Evolutionary conservation across 2,797 vertebrate species (phyloP).

Genomic region (Lacerta bilineata): DNA sequence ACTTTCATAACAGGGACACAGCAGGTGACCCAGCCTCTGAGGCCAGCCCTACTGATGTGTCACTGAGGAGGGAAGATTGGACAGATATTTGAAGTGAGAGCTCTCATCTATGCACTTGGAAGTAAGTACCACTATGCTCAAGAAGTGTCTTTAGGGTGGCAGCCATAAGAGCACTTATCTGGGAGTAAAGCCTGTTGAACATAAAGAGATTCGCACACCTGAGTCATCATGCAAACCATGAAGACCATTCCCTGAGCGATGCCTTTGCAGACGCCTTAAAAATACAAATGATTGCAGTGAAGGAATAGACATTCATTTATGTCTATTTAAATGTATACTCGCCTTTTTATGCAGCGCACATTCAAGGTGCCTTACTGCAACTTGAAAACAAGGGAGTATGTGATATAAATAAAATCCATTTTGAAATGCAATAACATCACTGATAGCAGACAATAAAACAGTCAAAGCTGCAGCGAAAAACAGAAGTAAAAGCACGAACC

Average conservation of each 20-base stretch:
- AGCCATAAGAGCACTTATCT: not conserved
- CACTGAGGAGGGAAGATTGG: not conserved
- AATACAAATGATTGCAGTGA: not conserved
- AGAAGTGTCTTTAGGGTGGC: not conserved
- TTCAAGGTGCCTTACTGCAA: not conserved
- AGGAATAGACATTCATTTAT: not conserved
- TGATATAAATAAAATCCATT: not conserved
- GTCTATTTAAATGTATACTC: not conserved
- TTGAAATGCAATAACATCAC: not conserved
- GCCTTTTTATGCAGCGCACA: not conserved
- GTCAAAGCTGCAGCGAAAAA: not conserved
- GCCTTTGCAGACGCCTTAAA: not conserved
- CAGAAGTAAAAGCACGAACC: not conserved
- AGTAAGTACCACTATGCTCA: not conserved
- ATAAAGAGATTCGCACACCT: not conserved
- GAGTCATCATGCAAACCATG: not conserved
- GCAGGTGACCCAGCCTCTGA: no score
- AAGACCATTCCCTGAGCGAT: not conserved
- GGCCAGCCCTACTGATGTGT: not conserved
- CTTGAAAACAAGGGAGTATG: not conserved
- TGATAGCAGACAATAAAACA: not conserved
- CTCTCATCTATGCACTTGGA: constrained; percentile 1
- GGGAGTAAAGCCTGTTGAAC: no score
- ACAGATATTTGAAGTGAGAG: not conserved
- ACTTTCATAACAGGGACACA: no score